phyloP scores from a whole-genome alignment of 2,888 invertebrate genomes.

The Napeogenes inachia region DNA sequence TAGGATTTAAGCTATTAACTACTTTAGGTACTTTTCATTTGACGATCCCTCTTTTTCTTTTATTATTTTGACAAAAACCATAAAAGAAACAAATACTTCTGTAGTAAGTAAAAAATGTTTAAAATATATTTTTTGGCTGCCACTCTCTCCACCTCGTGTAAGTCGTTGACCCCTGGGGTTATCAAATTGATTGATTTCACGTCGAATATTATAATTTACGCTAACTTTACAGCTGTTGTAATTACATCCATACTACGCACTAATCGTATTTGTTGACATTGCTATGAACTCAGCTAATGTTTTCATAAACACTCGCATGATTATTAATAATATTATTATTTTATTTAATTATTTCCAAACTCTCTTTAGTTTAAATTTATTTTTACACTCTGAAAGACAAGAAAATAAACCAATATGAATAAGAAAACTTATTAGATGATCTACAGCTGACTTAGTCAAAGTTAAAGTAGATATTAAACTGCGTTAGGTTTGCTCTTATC shows the following conservation, averaged over 20 bases:
- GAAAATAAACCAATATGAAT: too few relatives aligned
- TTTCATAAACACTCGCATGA: not conserved
- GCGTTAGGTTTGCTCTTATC: too few relatives aligned
- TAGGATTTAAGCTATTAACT: too few relatives aligned
- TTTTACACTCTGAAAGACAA: too few relatives aligned
- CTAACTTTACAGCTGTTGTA: constrained; percentile 26
- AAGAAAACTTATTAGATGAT: too few relatives aligned
- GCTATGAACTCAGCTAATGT: constrained; percentile 13
- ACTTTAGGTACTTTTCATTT: too few relatives aligned
- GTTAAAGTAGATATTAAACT: too few relatives aligned
- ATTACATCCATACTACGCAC: constrained; percentile 28
- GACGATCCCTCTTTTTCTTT: too few relatives aligned
- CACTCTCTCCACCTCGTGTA: constrained; percentile 39
- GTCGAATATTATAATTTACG: constrained; percentile 16
- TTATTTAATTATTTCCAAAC: not conserved
- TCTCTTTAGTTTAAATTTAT: not conserved
- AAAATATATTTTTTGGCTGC: constrained; percentile 2
- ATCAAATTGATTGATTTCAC: constrained; percentile 52
- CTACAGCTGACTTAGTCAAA: too few relatives aligned
- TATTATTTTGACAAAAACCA: too few relatives aligned
- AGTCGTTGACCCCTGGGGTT: constrained; percentile 41
- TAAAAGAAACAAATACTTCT: too few relatives aligned
- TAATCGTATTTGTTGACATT: constrained; percentile 22
- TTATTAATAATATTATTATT: not conserved
- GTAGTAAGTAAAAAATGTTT: not conserved